Evolutionary conservation across 30 jellyfish, hydroid and myxozoan genomes (phyloP), one percentile per base, ranked within the genome.

Genomic region (Mastigias papua): DNA sequence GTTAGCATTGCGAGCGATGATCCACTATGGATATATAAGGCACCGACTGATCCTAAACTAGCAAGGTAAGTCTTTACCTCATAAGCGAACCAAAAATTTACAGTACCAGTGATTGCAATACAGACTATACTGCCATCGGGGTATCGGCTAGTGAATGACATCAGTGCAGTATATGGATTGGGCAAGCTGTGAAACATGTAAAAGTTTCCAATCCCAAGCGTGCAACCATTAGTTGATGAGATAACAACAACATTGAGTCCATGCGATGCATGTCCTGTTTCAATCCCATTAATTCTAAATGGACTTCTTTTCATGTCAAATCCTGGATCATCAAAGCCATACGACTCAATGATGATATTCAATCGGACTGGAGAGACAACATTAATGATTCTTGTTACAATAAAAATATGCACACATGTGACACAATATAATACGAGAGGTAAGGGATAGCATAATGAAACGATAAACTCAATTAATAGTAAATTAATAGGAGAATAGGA

Each of bases 201-300:
- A n/a, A 69, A 69, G 15, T 28, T 29, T 9, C 62, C 60, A 30
- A 60, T 30, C 49, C 80, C 57, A 23, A 69, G 5, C 16, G 27
- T 48, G 25, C 16, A 20, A 2, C 80, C 80, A 21, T 30, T 31
- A 13, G 62, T 30, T 69, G 62, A 37, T 6, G 80, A 69, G 3
- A 69, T 33, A 31, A 69, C 62, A 32, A 69, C 80, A 1, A 69
- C 58, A 31, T 69, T 69, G 64, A 69, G 30, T 28, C 80, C 80
- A 16, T 60, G 29, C 16, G 5, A 58, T 0, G 10, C 17, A 21
- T 27, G 10, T 69, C 31, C 48, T 17, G 50, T 21, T 26, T 30
- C n/a, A 16, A 69, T 31, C 30, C 80, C 80, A 69, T 69, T 69
- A 13, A 69, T 28, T 31, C 30, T 27, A 26, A 65, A 21, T 22